Percentiles rank a stretch among this genome's conserved stretches.
phyloP scores from a whole-genome alignment of 2,888 invertebrate species.

The Leucophora obtusa region DNA sequence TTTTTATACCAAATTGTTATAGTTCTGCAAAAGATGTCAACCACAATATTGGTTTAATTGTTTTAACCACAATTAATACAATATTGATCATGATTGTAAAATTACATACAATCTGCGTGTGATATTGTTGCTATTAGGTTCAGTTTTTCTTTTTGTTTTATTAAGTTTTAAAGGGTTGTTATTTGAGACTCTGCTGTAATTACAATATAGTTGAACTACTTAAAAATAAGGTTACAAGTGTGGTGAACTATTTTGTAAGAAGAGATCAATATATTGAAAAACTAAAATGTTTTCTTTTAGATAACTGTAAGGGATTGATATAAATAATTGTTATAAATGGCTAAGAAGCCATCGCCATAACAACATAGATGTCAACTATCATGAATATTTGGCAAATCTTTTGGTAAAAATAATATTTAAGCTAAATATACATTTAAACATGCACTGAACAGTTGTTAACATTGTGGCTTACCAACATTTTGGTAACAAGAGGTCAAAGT shows the following conservation, averaged over 20 bases:
- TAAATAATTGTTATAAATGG: too few relatives aligned
- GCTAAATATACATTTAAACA: too few relatives aligned
- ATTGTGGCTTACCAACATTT: too few relatives aligned
- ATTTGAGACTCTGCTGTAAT: constrained; percentile 7
- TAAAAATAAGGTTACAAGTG: constrained; percentile 28
- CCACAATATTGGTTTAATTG: constrained; percentile 55
- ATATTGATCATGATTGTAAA: constrained; percentile 40
- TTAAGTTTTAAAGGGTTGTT: constrained; percentile 12
- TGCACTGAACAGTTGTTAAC: too few relatives aligned
- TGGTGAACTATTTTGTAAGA: constrained; percentile 37
- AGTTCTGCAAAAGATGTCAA: constrained; percentile 27
- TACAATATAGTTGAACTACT: constrained; percentile 10
- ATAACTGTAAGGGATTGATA: too few relatives aligned
- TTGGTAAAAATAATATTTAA: too few relatives aligned
- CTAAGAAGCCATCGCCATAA: too few relatives aligned
- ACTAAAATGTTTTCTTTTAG: too few relatives aligned
- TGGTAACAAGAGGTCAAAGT: too few relatives aligned
- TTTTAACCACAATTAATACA: constrained; percentile 47
- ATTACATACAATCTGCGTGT: constrained; percentile 61
- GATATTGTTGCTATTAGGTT: constrained; percentile 32
- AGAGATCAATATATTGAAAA: neutral
- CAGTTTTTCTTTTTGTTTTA: neutral
- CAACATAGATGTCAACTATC: too few relatives aligned
- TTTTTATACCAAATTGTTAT: constrained; percentile 54
- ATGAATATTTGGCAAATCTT: too few relatives aligned